phyloP scores from a whole-genome alignment of 2,113 vertebrate species.

The mouse (Mus musculus) region GRCm39 chr9:96646501-96647000 shows the following conservation, averaged over 20 bases:
- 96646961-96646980: not conserved
- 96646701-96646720: not conserved
- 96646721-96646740: not conserved
- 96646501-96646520: not conserved
- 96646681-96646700: not conserved
- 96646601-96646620: not conserved
- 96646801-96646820: not conserved
- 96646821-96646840: not conserved
- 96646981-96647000: not conserved
- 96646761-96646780: not conserved
- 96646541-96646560: not conserved
- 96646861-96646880: not conserved
- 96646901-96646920: not conserved
- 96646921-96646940: not conserved
- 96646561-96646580: not conserved
- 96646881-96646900: not conserved
- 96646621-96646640: not conserved
- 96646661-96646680: not conserved
- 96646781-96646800: not conserved
- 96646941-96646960: not conserved
- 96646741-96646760: not conserved
- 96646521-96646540: constrained; percentile 6
- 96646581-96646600: not conserved
- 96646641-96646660: not conserved
- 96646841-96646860: not conserved